These are phyloP conservation scores for Sylvia atricapilla DNA, from an alignment of 2,113 vertebrate species.

Conservation along the genomic window DNA sequence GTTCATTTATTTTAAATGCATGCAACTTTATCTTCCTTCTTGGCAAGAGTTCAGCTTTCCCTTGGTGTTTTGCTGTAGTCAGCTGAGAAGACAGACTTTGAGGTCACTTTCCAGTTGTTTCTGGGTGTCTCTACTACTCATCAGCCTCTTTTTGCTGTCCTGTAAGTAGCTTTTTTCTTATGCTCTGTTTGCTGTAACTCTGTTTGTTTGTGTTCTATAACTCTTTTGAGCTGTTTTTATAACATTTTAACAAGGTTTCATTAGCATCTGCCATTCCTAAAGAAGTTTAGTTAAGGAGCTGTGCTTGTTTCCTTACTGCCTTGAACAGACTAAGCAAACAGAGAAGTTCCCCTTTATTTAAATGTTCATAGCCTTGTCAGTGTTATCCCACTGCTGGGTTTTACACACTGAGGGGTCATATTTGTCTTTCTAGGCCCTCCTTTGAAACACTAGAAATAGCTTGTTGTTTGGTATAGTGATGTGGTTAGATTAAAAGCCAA, in stretches of 20 bases:
- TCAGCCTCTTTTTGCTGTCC: background rate
- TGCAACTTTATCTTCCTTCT: constrained; percentile 13
- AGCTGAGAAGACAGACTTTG: background rate
- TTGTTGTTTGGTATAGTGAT: background rate
- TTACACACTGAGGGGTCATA: background rate
- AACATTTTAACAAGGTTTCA: background rate
- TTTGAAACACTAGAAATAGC: background rate
- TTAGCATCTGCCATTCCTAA: background rate
- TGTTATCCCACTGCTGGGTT: background rate
- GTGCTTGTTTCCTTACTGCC: background rate
- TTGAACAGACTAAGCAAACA: background rate
- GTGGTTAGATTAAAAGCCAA: background rate
- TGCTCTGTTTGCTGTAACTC: background rate
- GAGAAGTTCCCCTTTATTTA: background rate
- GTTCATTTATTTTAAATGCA: background rate
- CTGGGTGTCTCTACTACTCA: background rate
- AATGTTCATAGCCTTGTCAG: background rate
- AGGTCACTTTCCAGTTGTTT: background rate
- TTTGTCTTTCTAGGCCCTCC: background rate
- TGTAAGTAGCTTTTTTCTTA: constrained; percentile 5
- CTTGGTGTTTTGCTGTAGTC: background rate
- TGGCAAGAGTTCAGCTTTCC: background rate
- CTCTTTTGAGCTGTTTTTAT: background rate
- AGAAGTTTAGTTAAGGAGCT: background rate
- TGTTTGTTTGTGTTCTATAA: background rate